These are phyloP conservation scores for Andrena haemorrhoa DNA, from an alignment of 2,888 invertebrate species.

Conservation along the genomic window DNA sequence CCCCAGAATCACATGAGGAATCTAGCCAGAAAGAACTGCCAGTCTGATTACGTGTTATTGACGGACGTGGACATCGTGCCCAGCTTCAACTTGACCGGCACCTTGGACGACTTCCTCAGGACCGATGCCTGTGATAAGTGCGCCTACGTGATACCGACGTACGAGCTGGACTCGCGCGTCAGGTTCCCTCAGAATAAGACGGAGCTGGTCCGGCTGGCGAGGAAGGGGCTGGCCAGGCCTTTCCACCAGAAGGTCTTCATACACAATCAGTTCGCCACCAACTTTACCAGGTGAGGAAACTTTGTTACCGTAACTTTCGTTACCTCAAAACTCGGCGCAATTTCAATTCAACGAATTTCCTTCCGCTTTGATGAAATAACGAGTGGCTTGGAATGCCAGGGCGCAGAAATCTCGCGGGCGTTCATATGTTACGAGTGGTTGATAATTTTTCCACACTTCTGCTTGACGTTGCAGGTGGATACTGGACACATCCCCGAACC, in stretches of 20 bases:
- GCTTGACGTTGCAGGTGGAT: constrained; percentile 79
- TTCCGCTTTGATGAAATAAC: no score
- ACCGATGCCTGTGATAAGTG: constrained; percentile 88
- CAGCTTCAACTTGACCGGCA: constrained; percentile 89
- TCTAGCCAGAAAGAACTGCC: constrained; percentile 93
- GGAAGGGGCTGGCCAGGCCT: constrained; percentile 93
- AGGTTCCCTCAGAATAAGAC: constrained; percentile 93
- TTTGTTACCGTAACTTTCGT: no score
- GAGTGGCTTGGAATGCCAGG: no score
- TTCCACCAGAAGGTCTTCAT: constrained; percentile 97
- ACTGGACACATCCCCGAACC: constrained; percentile 75
- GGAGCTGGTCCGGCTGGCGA: constrained; percentile 91
- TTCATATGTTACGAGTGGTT: no score
- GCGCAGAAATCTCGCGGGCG: no score
- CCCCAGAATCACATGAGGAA: constrained; percentile 96
- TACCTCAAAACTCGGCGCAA: no score
- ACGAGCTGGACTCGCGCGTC: constrained; percentile 93
- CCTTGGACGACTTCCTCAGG: constrained; percentile 89
- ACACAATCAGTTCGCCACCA: constrained; percentile 96
- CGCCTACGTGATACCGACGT: constrained; percentile 96
- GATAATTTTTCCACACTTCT: not conserved
- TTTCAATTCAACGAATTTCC: no score
- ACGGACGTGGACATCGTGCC: constrained; percentile 96
- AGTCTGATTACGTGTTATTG: constrained; percentile 92
- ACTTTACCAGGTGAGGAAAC: constrained; percentile 90